phyloP scores from a whole-genome alignment of 2,113 vertebrate species.

The Daboia siamensis region DNA sequence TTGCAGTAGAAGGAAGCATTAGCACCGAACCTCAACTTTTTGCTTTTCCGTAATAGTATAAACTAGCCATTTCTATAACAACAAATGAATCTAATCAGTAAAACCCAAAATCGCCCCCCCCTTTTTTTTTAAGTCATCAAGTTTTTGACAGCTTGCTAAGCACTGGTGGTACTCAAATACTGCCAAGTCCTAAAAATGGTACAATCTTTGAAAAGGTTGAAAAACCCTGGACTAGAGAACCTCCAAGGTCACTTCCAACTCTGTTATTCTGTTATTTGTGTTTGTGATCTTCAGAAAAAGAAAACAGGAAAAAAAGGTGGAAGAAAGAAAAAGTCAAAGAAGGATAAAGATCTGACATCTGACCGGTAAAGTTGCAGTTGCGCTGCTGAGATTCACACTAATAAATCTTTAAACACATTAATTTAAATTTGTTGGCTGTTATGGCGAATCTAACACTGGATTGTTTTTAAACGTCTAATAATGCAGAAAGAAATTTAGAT shows the following conservation, averaged over 20 bases:
- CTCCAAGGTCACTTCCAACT: neutral
- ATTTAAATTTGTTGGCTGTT: neutral
- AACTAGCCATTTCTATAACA: too few relatives aligned
- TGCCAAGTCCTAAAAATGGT: too few relatives aligned
- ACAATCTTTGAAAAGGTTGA: too few relatives aligned
- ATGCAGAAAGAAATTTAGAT: slow-evolving; percentile 1
- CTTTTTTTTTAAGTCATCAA: too few relatives aligned
- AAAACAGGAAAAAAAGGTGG: slow-evolving; percentile 56
- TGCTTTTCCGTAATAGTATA: too few relatives aligned
- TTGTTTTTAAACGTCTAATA: slow-evolving; percentile 1
- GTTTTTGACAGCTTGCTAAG: too few relatives aligned
- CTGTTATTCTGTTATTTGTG: neutral
- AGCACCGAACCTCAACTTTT: too few relatives aligned
- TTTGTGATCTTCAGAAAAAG: slow-evolving; percentile 60
- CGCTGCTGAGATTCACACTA: neutral
- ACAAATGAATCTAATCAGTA: too few relatives aligned
- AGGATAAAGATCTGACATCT: slow-evolving; percentile 75
- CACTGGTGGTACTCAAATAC: too few relatives aligned
- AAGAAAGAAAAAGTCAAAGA: slow-evolving; percentile 61
- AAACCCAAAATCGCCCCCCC: too few relatives aligned
- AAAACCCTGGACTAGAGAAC: neutral
- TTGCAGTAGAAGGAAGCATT: too few relatives aligned
- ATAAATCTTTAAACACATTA: neutral
- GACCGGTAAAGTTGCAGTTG: slow-evolving; percentile 69
- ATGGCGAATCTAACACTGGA: neutral